Evolutionary conservation across 2,113 vertebrate genomes (phyloP).

Genomic region (Regulus satrapa): DNA sequence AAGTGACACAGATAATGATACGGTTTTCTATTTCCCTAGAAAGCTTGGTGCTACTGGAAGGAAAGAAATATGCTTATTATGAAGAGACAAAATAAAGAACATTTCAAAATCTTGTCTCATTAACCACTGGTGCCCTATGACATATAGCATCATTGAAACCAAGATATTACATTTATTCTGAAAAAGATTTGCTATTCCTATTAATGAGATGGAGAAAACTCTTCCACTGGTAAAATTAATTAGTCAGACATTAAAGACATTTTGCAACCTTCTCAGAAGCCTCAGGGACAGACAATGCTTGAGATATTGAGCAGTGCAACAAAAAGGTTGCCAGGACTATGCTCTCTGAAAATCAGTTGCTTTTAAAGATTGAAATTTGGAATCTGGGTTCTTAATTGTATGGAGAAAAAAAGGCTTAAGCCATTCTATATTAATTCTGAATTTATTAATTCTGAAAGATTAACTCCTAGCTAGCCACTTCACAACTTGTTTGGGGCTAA

Average conservation of each 20-base stretch:
- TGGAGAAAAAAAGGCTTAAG: background rate
- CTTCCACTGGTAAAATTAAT: background rate
- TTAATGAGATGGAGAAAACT: background rate
- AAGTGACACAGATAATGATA: background rate
- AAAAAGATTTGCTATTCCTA: background rate
- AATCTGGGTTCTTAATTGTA: background rate
- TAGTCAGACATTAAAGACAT: background rate
- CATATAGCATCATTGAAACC: background rate
- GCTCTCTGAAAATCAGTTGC: background rate
- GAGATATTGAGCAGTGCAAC: background rate
- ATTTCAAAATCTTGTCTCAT: background rate
- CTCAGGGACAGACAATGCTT: background rate
- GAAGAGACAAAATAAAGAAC: background rate
- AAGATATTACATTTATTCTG: background rate
- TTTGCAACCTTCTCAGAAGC: background rate
- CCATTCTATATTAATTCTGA: background rate
- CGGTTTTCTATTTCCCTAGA: background rate
- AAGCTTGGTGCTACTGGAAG: background rate
- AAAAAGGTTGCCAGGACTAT: background rate
- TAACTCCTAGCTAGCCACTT: background rate
- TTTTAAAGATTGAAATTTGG: background rate
- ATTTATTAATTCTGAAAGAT: background rate
- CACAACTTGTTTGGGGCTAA: background rate
- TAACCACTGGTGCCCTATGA: background rate
- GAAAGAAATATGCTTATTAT: background rate